These are phyloP conservation scores for Epistrophe eligans DNA, from an alignment of 2,888 invertebrate species.

Conservation along the genomic window DNA sequence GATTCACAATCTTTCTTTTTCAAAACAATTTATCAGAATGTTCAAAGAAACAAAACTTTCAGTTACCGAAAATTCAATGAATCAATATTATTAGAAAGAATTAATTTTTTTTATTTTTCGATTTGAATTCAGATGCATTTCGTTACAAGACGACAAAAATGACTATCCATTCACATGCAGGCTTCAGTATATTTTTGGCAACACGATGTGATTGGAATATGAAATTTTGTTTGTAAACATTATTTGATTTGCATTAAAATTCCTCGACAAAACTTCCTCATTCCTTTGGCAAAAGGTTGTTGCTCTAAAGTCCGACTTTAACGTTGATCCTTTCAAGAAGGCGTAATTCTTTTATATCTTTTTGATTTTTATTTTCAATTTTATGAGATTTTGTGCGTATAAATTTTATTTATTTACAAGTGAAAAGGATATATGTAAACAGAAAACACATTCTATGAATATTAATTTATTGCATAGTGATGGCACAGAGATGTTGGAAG, in stretches of 20 bases:
- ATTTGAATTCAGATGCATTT: conserved; percentile 60
- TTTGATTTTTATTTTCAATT: conserved; percentile 4
- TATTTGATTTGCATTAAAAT: conserved; percentile 71
- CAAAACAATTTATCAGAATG: conserved; percentile 17
- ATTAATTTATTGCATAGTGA: not conserved
- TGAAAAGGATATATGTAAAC: conserved; percentile 10
- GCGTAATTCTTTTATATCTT: conserved; percentile 18
- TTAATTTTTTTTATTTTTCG: conserved; percentile 31
- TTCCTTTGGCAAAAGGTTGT: conserved; percentile 71
- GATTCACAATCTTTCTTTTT: conserved; percentile 10
- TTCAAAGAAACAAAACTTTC: conserved; percentile 20
- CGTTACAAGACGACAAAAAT: conserved; percentile 47
- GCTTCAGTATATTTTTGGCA: conserved; percentile 62
- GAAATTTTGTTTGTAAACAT: conserved; percentile 65
- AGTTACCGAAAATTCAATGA: conserved; percentile 30
- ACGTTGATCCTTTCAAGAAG: conserved; percentile 56
- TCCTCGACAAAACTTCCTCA: conserved; percentile 65
- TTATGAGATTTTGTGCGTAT: conserved; percentile 23
- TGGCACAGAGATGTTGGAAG: not conserved
- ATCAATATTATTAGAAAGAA: conserved; percentile 58
- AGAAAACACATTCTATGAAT: conserved; percentile 10
- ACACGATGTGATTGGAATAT: conserved; percentile 65
- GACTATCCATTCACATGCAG: conserved; percentile 52
- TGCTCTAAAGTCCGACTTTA: conserved; percentile 64
- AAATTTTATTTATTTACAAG: conserved; percentile 13